Conservation (phyloP, 2,888 invertebrate genomes). For the Leucoptera coffeella region DNA sequence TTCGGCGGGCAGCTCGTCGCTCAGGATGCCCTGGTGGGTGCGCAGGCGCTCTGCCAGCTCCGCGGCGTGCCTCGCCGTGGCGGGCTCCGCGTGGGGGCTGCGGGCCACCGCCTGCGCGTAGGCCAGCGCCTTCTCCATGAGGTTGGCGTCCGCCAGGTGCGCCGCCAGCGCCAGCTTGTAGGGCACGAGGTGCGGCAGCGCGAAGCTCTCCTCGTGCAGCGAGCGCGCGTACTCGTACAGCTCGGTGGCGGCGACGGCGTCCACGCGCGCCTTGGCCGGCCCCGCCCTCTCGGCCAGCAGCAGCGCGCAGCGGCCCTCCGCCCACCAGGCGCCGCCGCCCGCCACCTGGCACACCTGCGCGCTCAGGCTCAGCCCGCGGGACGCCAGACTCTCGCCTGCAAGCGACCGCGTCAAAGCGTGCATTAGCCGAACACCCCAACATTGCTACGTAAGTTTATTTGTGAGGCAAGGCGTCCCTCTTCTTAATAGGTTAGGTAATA, state of each 20-base stretch:
- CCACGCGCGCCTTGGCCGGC: conserved; percentile 66
- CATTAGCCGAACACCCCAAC: no score
- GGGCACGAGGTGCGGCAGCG: conserved; percentile 46
- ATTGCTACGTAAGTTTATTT: no score
- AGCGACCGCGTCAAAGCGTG: no score
- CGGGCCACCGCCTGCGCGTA: conserved; percentile 71
- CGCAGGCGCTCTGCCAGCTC: no score
- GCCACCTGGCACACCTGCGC: no score
- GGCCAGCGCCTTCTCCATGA: conserved; percentile 63
- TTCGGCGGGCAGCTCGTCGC: no score
- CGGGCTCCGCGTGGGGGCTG: conserved; percentile 55
- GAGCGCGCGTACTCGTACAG: conserved; percentile 90
- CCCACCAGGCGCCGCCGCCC: no score
- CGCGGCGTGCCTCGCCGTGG: conserved; percentile 37
- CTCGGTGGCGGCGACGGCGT: conserved; percentile 90
- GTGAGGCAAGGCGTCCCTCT: no score
- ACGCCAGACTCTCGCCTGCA: conserved; percentile 61
- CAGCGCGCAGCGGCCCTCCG: conserved; percentile 78
- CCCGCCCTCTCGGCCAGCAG: conserved; percentile 69
- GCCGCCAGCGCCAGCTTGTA: conserved; percentile 81
- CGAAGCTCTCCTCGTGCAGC: conserved; percentile 53
- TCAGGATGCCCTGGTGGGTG: no score
- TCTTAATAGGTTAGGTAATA: no score
- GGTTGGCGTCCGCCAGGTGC: conserved; percentile 63
- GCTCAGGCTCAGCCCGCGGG: conserved; percentile 80